Conservation (phyloP, 2,888 invertebrate species). For the Chalcosyrphus nemorum region DNA sequence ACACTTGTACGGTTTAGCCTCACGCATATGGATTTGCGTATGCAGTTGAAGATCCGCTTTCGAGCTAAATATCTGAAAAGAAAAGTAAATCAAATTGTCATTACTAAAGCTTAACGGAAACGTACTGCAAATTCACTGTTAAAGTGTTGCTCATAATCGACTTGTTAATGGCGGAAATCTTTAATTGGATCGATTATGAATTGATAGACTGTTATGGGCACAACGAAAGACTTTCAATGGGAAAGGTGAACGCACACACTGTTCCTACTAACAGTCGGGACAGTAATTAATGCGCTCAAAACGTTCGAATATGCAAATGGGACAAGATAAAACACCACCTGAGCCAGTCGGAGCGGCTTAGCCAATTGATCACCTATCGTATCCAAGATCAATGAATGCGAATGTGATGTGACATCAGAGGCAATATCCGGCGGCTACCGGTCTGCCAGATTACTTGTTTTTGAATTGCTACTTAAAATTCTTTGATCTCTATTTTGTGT, state of each 20-base stretch:
- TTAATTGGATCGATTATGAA: slow-evolving; percentile 3
- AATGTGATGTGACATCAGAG: slow-evolving; percentile 23
- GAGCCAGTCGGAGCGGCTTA: neutral
- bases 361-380: neutral
- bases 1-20: slow-evolving; percentile 99
- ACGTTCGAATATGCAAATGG: slow-evolving; percentile 40
- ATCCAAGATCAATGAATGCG: slow-evolving; percentile 13
- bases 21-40: slow-evolving; percentile 99
- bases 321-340: neutral
- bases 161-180: slow-evolving; percentile 19
- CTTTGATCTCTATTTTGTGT: slow-evolving; percentile 4
- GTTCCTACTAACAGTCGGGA: neutral
- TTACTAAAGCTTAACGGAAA: slow-evolving; percentile 4
- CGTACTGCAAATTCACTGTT: neutral
- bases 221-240: slow-evolving; percentile 4
- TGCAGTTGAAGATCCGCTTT: slow-evolving; percentile 98
- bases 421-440: slow-evolving; percentile 38
- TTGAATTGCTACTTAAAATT: neutral
- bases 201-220: neutral
- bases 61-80: slow-evolving; percentile 95
- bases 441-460: slow-evolving; percentile 5
- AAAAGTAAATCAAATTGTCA: slow-evolving; percentile 75
- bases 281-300: slow-evolving; percentile 23
- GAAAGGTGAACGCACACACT: slow-evolving; percentile 1
- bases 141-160: slow-evolving; percentile 17